Conservation (phyloP, 2,113 vertebrate species). For the human (Homo sapiens) region DNA sequence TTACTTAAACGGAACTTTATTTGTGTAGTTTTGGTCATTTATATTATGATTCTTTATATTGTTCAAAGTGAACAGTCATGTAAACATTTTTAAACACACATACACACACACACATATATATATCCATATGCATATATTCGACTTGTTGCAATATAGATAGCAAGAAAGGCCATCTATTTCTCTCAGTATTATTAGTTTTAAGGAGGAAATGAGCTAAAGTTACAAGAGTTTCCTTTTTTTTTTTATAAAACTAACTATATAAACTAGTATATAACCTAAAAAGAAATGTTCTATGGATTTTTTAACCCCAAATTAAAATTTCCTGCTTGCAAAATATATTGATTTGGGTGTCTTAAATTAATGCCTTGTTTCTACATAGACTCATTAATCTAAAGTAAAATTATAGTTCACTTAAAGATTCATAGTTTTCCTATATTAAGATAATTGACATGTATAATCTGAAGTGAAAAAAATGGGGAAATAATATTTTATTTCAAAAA, state of each 20-base stretch:
- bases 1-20: background rate
- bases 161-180: background rate
- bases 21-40: background rate
- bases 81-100: background rate
- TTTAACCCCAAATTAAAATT: background rate
- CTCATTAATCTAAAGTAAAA: background rate
- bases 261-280: background rate
- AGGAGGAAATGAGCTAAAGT: background rate
- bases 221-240: rapidly evolving
- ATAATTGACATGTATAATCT: background rate
- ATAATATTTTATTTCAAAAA: background rate
- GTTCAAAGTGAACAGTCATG: background rate
- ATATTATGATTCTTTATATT: background rate
- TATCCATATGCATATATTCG: background rate
- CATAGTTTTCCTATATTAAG: background rate
- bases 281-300: background rate
- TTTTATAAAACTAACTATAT: background rate
- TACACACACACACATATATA: background rate
- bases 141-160: background rate
- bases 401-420: background rate
- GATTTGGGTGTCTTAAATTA: background rate
- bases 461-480: background rate
- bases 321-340: background rate
- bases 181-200: background rate
- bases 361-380: background rate